These are phyloP conservation scores for Herpetotheres cachinnans DNA, from an alignment of 2,113 vertebrate genomes.

Conservation along the genomic window DNA sequence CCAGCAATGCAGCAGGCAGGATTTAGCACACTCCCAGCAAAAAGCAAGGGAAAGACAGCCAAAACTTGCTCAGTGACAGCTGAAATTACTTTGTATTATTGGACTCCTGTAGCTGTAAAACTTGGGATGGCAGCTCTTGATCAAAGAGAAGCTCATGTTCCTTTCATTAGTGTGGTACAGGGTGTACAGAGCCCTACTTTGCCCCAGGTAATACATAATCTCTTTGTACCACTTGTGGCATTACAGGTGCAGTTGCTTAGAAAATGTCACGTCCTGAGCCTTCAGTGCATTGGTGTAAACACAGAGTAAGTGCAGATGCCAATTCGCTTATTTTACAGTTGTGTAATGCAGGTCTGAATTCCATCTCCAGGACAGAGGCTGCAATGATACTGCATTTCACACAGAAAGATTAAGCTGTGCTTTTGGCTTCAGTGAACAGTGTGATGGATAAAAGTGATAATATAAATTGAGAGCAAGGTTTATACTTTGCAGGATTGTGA, in stretches of 20 bases:
- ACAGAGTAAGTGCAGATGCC: neutral
- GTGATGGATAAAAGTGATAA: neutral
- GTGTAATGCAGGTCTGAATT: neutral
- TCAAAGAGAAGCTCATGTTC: neutral
- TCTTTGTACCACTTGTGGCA: neutral
- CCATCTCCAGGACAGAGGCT: neutral
- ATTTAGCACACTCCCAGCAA: neutral
- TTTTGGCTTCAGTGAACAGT: neutral
- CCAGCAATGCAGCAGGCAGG: neutral
- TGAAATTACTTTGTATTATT: neutral
- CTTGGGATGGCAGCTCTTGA: neutral
- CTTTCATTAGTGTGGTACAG: neutral
- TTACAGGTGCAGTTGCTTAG: neutral
- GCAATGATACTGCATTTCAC: neutral
- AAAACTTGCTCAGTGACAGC: neutral
- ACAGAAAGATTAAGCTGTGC: neutral
- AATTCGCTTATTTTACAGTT: neutral
- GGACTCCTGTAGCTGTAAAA: neutral
- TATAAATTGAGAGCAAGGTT: neutral
- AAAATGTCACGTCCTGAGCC: neutral
- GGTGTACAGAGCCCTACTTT: neutral
- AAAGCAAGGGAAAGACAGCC: neutral
- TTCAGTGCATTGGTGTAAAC: neutral
- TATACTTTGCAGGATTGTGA: neutral
- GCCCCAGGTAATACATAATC: neutral